phyloP scores from a whole-genome alignment of 2,113 vertebrate species.

The Mesembrinibis cayennensis region DNA sequence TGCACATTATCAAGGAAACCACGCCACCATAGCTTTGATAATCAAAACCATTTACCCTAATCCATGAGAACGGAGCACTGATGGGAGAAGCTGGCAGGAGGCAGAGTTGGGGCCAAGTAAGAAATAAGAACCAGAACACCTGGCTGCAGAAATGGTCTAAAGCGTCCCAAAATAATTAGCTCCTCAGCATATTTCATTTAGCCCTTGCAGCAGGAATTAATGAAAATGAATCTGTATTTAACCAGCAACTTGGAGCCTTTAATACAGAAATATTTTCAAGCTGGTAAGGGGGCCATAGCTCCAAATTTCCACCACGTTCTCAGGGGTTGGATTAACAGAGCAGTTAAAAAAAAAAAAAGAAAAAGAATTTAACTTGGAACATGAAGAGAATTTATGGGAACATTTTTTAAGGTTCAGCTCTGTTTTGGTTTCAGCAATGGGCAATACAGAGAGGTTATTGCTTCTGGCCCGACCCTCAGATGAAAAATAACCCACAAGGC shows the following conservation, averaged over 20 bases:
- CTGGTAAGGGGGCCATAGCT: background rate
- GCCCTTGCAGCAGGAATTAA: background rate
- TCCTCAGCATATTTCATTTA: background rate
- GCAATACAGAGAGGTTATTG: background rate
- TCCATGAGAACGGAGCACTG: background rate
- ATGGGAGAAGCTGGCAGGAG: slow-evolving; percentile 1
- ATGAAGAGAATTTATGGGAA: background rate
- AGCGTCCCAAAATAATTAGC: background rate
- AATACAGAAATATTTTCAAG: background rate
- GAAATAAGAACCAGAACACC: slow-evolving; percentile 37
- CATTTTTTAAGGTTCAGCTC: background rate
- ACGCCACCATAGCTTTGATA: background rate
- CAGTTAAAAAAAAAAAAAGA: background rate
- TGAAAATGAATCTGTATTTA: background rate
- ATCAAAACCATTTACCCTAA: background rate
- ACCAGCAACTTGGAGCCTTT: background rate
- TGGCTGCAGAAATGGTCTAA: slow-evolving; percentile 1
- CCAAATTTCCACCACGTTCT: background rate
- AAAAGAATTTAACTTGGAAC: background rate
- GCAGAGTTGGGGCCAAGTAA: background rate
- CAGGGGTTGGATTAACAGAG: background rate
- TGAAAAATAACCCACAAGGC: background rate
- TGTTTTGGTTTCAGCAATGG: background rate
- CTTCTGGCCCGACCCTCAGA: background rate
- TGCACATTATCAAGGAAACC: background rate